Base-by-base conservation (phyloP, 2,113 vertebrate genomes). In the Podarcis cretensis region DNA sequence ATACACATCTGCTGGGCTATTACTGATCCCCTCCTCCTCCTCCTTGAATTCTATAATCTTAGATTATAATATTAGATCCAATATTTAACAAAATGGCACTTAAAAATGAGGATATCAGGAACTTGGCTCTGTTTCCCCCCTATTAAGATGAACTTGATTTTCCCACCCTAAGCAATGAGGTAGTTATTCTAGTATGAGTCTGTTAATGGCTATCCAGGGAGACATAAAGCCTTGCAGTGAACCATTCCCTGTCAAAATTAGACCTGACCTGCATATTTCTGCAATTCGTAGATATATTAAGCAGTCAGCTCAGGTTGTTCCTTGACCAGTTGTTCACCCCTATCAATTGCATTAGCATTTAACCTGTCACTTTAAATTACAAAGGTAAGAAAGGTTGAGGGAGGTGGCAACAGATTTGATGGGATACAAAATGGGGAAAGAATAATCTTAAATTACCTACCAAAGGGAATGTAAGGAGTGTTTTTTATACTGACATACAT, bases 261-360 rank as follows among this genome's bases (percentile, higher is more conserved):
- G 89, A 95, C 91, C 57, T 83, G 92, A 91, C 89, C 94, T 95
- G 96, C 92, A 95, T 96, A 95, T 96, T 95, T 96, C 93, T 95
- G 94, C 94, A 94, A 95, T 95, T 95, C 88, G 92, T 92, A 76
- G 89, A 91, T 63, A 87, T 93, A 96, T 97, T 96, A 95, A 87
- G 35, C 66, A 97, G 95, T 96, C 96, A 93, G 92, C 94, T 95
- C 96, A 96, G 92, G 94, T 88, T 89, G 89, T 93, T 93, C 96
- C 90, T 93, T 96, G 97, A 95, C 96, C 96, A 96, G 87, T 95
- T 94, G 92, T 88, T 97, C 96, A 97, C 96, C 96, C 91, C 95
- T 95, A 96, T 96, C 96, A 95, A 94, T 96, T 95, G 93, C 91
- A 96, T 95, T 97, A 96, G 92, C 96, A 95, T 96, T 97, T 95